Conservation (phyloP, 2,888 invertebrate species). For the Xestia c-nigrum region DNA sequence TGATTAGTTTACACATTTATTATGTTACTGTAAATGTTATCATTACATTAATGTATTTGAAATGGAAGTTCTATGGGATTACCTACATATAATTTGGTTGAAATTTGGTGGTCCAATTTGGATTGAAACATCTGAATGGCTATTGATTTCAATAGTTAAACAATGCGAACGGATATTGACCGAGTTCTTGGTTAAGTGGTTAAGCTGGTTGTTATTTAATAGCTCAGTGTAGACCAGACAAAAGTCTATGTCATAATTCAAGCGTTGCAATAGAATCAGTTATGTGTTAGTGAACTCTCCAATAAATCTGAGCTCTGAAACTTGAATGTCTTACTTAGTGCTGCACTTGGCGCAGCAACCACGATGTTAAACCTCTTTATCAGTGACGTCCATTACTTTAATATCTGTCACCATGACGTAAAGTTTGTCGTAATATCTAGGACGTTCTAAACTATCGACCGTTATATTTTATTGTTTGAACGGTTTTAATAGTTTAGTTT, state of each 20-base stretch:
- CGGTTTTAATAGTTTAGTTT: not conserved
- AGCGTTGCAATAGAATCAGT: slow-evolving; percentile 48
- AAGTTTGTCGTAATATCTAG: no score
- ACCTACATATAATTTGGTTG: not conserved
- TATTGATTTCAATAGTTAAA: slow-evolving; percentile 19
- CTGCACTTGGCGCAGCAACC: slow-evolving; percentile 58
- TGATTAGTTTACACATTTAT: not conserved
- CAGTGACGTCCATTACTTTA: slow-evolving; percentile 34
- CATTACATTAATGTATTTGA: not conserved
- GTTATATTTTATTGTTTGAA: not conserved
- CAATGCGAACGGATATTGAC: not conserved
- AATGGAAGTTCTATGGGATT: not conserved
- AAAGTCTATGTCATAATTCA: slow-evolving; percentile 52
- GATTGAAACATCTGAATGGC: slow-evolving; percentile 7
- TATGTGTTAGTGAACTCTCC: slow-evolving; percentile 25
- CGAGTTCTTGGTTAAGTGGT: slow-evolving; percentile 8
- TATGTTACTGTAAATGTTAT: not conserved
- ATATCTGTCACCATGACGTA: no score
- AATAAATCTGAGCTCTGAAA: slow-evolving; percentile 59
- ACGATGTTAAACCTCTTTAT: slow-evolving; percentile 16
- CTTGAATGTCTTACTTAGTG: slow-evolving; percentile 59
- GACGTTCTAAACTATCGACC: not conserved
- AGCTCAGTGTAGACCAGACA: slow-evolving; percentile 21
- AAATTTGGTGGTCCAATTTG: not conserved
- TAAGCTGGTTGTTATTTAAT: slow-evolving; percentile 13